These are phyloP conservation scores for Tachypleus tridentatus DNA, from an alignment of 1,140 invertebrate genomes.

Conservation along the genomic window DNA sequence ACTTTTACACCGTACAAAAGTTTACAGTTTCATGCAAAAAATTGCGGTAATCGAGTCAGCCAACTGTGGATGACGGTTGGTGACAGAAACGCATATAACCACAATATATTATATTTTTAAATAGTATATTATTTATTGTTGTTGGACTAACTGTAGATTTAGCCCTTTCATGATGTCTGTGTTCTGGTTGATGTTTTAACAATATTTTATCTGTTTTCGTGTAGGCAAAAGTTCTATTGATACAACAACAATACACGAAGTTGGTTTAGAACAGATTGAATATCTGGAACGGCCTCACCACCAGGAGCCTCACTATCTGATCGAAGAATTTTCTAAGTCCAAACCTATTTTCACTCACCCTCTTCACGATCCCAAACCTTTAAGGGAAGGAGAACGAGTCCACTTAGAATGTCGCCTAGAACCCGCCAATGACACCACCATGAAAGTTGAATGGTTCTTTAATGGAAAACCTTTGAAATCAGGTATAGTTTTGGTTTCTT, in stretches of 20 bases:
- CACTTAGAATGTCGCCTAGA: slow-evolving; percentile 55
- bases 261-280: slow-evolving; percentile 71
- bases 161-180: too few relatives aligned
- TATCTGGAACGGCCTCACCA: slow-evolving; percentile 73
- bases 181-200: too few relatives aligned
- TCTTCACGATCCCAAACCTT: slow-evolving; percentile 52
- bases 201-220: slow-evolving; percentile 18
- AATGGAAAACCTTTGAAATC: slow-evolving; percentile 38
- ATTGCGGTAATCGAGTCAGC: too few relatives aligned
- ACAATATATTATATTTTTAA: too few relatives aligned
- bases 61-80: too few relatives aligned
- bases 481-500: slow-evolving; percentile 35
- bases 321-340: slow-evolving; percentile 85
- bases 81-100: too few relatives aligned
- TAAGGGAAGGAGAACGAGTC: slow-evolving; percentile 75
- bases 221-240: slow-evolving; percentile 50
- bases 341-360: slow-evolving; percentile 81
- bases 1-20: too few relatives aligned
- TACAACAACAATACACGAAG: slow-evolving; percentile 71
- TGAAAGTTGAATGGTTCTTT: slow-evolving; percentile 70
- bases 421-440: slow-evolving; percentile 76
- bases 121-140: slow-evolving; percentile 36
- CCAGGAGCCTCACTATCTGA: slow-evolving; percentile 71
- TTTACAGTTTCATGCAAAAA: too few relatives aligned
- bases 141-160: slow-evolving; percentile 20